These are phyloP conservation scores for Sorex araneus DNA, from an alignment of 2,113 vertebrate genomes.

Conservation along the genomic window DNA sequence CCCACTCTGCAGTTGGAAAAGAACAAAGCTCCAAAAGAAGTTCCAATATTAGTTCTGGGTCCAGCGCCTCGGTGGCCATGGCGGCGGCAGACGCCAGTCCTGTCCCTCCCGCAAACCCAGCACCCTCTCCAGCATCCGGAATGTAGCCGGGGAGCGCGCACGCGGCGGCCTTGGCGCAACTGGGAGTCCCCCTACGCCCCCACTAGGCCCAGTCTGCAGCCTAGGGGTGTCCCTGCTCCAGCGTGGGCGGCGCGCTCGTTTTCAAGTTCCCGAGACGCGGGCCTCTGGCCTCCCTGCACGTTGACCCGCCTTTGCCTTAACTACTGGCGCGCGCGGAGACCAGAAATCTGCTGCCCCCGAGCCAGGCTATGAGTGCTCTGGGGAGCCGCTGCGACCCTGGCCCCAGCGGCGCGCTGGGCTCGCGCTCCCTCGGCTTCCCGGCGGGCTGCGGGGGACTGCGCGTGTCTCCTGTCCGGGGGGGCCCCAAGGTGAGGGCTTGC, in stretches of 20 bases:
- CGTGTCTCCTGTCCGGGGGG: background rate
- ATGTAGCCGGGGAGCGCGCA: too few relatives aligned
- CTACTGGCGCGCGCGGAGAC: background rate
- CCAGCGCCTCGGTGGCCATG: fast-evolving
- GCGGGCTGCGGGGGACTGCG: too few relatives aligned
- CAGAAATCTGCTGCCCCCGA: fast-evolving
- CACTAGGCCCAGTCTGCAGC: background rate
- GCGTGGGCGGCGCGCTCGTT: background rate
- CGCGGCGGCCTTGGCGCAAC: background rate
- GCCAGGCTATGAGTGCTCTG: too few relatives aligned
- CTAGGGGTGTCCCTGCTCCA: background rate
- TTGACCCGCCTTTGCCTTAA: too few relatives aligned
- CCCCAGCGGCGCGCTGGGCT: background rate
- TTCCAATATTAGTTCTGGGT: background rate
- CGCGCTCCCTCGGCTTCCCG: fast-evolving
- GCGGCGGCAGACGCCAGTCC: too few relatives aligned
- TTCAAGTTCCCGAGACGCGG: background rate
- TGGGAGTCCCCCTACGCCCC: background rate
- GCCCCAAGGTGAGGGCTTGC: background rate
- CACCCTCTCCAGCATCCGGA: background rate
- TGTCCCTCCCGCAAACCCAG: background rate
- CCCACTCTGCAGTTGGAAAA: background rate
- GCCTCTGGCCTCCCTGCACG: too few relatives aligned
- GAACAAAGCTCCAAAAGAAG: background rate
- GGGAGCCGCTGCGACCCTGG: background rate